Base-by-base conservation (phyloP, 2,888 invertebrate species). In the Parnassius glacialis region DNA sequence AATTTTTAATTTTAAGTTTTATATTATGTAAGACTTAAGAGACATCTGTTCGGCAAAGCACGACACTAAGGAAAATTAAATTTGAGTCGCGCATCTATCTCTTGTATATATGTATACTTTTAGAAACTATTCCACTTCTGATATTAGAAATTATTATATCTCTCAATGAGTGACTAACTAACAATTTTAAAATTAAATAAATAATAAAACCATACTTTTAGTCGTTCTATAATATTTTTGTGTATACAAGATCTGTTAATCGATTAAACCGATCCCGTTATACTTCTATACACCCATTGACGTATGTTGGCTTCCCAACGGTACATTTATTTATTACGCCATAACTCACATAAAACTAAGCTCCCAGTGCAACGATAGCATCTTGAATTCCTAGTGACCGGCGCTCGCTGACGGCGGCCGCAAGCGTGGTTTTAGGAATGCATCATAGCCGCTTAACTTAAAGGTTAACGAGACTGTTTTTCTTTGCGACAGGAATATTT, bases 341-440 rank as follows among this genome's bases (percentile, higher is more conserved):
- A 88, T 91, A 89, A 87, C 80, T 89, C 86, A 87, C 87, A 83
- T 85, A 86, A 84, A 86, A 84, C 73, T 80, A 85, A 88, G 87
- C 85, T 85, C 79, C 83, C 81, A 75, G 80, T 77, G 78, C 70
- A 74, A 70, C 74, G 89, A 90, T 90, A 89, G 68, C 75, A 90
- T 90, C 90, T 85, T 73, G 78, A 79, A 89, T 89, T 87, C 89
- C 81, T 85, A 76, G 79, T 71, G 76, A 73, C 66, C 70, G 72
- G 70, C 68, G 67, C 61, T 63, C 59, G 56, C 62, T 65, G 60
- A 68, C 69, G 65, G 69, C 70, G 67, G 67, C 62, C 54, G 62
- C 70, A 73, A 64, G 67, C 62, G 59, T 57, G 69, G 67, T 68
- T 72, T 74, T 76, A 68, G 71, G 76, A 79, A 82, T 76, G 79